Evolutionary conservation across 2,113 vertebrate genomes (phyloP).

Genomic region (Phalacrocorax aristotelis): DNA sequence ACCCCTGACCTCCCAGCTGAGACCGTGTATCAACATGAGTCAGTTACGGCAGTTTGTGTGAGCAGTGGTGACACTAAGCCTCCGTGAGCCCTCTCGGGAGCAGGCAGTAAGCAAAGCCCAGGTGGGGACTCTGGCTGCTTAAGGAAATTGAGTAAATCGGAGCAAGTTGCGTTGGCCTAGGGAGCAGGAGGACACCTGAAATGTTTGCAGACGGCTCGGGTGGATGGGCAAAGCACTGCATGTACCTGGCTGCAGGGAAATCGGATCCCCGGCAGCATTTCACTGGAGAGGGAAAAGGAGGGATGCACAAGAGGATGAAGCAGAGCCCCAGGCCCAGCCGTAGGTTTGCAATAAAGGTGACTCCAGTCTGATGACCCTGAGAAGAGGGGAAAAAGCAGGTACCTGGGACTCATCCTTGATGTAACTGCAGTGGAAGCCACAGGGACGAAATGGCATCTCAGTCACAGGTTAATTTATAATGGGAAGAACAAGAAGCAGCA

Average conservation of each 20-base stretch:
- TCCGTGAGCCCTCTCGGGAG: not conserved
- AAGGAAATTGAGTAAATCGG: not conserved
- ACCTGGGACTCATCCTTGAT: not conserved
- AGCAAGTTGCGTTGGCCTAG: not conserved
- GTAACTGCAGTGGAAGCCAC: not conserved
- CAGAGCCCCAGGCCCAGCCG: not conserved
- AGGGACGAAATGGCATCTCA: not conserved
- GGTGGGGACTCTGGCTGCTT: not conserved
- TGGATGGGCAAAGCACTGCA: not conserved
- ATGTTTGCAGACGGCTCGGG: not conserved
- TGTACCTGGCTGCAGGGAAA: not conserved
- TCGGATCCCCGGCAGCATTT: not conserved
- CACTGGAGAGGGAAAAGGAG: not conserved
- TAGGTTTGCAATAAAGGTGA: not conserved
- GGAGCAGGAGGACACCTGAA: not conserved
- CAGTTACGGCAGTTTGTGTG: not conserved
- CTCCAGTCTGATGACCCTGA: not conserved
- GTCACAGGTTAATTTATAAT: not conserved
- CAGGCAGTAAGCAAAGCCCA: not conserved
- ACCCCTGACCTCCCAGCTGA: not conserved
- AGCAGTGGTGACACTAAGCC: not conserved
- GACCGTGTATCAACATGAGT: rapidly evolving
- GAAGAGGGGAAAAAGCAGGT: not conserved
- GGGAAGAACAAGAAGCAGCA: not conserved
- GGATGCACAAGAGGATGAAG: not conserved